These are phyloP conservation scores for Haliclona indistincta DNA, from an alignment of 37 sponge, comb jelly and placozoan genomes.

Conservation along the genomic window DNA sequence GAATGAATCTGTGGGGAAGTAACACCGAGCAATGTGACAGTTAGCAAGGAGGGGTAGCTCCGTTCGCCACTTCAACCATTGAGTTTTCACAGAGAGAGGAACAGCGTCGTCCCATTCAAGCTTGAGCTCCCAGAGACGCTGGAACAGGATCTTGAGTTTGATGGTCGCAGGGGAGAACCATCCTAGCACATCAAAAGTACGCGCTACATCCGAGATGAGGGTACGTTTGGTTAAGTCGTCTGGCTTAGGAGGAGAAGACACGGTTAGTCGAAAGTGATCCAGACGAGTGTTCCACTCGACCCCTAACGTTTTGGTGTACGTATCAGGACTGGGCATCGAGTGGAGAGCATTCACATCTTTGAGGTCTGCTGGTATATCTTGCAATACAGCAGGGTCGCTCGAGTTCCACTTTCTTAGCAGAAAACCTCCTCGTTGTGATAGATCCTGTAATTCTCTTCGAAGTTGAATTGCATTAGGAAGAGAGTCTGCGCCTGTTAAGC, in stretches of 20 bases:
- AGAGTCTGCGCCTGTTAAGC: constrained; percentile 36
- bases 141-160: constrained; percentile 24
- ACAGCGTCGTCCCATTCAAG: constrained; percentile 27
- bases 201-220: constrained; percentile 41
- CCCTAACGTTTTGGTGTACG: constrained; percentile 41
- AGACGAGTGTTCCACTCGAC: constrained; percentile 31
- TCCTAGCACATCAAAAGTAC: constrained; percentile 30
- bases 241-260: not conserved
- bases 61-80: constrained; percentile 24
- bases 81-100: not conserved
- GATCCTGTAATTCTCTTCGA: not conserved
- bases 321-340: not conserved
- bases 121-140: constrained; percentile 24
- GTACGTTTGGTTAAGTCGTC: constrained; percentile 22
- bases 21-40: constrained; percentile 24
- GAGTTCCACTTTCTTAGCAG: constrained; percentile 39
- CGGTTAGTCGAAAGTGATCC: constrained; percentile 25
- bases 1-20: constrained; percentile 17
- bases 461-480: constrained; percentile 15
- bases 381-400: constrained; percentile 23
- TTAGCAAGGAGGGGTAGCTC: constrained; percentile 8
- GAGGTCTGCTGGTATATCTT: constrained; percentile 8
- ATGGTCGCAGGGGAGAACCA: constrained; percentile 45
- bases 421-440: constrained; percentile 25
- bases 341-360: not conserved